These are phyloP conservation scores for Prionace glauca DNA, from an alignment of 2,797 vertebrate genomes.

Conservation along the genomic window DNA sequence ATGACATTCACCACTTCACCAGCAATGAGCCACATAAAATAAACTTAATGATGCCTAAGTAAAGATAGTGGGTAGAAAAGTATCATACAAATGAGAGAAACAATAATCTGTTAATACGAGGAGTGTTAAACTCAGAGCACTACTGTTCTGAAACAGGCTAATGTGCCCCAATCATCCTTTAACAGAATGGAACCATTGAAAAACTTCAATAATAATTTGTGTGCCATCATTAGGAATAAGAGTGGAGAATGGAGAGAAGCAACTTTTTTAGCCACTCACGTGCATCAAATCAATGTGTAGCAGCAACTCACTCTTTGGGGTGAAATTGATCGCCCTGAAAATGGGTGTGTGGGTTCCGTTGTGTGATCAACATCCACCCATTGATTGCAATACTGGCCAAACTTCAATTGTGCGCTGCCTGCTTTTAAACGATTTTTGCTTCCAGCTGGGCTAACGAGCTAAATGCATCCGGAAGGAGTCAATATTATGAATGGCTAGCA, in stretches of 20 bases:
- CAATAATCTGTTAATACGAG: neutral
- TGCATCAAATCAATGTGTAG: neutral
- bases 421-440: neutral
- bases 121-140: neutral
- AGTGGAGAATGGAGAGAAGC: neutral
- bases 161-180: neutral
- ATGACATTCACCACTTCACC: neutral
- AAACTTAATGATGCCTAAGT: neutral
- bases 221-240: neutral
- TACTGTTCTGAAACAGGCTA: neutral
- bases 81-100: neutral
- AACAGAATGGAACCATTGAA: neutral
- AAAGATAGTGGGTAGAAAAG: neutral
- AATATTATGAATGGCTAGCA: neutral
- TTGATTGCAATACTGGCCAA: neutral
- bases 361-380: neutral
- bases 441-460: neutral
- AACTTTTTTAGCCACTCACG: neutral
- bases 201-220: slow-evolving; percentile 10
- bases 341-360: neutral
- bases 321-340: neutral
- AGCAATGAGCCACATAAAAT: neutral
- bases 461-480: neutral
- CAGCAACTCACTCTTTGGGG: neutral
- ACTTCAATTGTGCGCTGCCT: neutral